Percentiles rank a stretch among this genome's conserved stretches.
phyloP scores from a whole-genome alignment of 2,113 vertebrate species.

The Actinemys pallida region DNA sequence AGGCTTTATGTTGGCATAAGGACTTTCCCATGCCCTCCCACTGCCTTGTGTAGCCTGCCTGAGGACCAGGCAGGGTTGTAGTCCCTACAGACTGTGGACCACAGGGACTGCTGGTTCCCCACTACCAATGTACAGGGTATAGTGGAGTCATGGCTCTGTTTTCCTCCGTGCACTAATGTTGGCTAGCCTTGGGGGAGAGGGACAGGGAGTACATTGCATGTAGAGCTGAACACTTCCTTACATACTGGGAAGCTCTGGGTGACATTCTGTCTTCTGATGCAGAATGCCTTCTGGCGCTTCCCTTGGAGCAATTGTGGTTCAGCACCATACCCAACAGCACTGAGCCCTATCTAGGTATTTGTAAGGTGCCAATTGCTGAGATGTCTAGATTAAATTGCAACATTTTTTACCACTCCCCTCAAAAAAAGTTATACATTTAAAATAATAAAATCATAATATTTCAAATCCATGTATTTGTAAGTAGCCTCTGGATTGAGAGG shows the following conservation, averaged over 20 bases:
- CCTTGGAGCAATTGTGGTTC: not conserved
- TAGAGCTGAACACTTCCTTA: not conserved
- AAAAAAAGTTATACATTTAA: not conserved
- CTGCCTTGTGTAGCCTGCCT: not conserved
- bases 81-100: not conserved
- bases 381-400: not conserved
- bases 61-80: not conserved
- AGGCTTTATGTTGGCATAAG: not conserved
- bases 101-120: not conserved
- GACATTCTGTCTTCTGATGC: not conserved
- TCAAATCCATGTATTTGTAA: not conserved
- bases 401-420: not conserved
- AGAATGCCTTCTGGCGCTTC: fast-evolving
- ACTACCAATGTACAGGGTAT: not conserved
- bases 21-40: not conserved
- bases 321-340: fast-evolving
- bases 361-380: not conserved
- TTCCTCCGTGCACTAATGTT: not conserved
- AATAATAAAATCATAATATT: not conserved
- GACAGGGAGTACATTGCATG: fast-evolving
- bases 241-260: not conserved
- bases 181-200: not conserved
- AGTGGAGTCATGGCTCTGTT: fast-evolving
- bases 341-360: not conserved
- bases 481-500: no score